These are phyloP conservation scores for Ceriagrion tenellum DNA, from an alignment of 2,888 invertebrate species.

Conservation along the genomic window DNA sequence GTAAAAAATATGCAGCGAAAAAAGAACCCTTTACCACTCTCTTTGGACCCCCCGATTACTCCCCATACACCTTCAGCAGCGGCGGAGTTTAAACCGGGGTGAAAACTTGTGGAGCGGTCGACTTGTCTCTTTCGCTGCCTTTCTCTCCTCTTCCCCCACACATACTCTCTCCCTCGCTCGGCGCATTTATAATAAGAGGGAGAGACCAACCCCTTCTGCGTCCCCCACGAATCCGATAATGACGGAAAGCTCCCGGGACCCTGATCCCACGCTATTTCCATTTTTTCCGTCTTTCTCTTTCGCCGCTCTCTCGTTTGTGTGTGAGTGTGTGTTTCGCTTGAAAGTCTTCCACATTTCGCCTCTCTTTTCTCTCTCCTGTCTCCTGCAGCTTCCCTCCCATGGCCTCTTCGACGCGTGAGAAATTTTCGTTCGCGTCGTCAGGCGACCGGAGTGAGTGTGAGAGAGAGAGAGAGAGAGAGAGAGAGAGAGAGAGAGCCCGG, in stretches of 20 bases:
- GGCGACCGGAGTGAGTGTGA: not conserved
- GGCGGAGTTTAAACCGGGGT: not conserved
- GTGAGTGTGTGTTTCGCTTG: not conserved
- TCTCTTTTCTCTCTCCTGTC: not conserved
- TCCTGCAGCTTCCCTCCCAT: not conserved
- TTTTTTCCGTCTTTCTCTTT: not conserved
- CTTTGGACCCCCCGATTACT: not conserved
- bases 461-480: no score
- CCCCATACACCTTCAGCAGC: not conserved
- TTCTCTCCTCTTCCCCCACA: no score
- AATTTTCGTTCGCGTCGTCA: not conserved
- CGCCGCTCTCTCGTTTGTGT: not conserved
- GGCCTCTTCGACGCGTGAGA: not conserved
- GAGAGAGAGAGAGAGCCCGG: no score
- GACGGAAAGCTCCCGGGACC: not conserved
- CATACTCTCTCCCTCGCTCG: no score
- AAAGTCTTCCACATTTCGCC: not conserved
- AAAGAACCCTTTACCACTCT: not conserved
- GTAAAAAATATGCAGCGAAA: not conserved
- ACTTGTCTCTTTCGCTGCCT: not conserved
- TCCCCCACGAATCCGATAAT: not conserved
- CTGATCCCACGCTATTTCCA: constrained; percentile 24
- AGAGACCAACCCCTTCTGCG: not conserved
- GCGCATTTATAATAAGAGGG: not conserved
- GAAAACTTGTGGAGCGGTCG: not conserved